These are phyloP conservation scores for Pachypanchax playfairii DNA, from an alignment of 2,113 vertebrate species.

Conservation along the genomic window DNA sequence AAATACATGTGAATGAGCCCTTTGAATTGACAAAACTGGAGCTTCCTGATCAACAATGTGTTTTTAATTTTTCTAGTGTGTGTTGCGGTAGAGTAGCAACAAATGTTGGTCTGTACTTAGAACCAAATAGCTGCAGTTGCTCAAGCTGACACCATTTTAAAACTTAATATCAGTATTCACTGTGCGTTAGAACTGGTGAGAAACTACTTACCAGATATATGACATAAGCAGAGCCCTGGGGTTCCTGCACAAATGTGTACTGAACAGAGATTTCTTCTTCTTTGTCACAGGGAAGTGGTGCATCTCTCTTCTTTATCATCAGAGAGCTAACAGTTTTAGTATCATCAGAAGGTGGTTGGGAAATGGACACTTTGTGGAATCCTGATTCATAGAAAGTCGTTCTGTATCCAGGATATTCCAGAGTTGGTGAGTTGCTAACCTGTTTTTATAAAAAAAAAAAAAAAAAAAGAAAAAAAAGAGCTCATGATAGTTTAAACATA, in stretches of 20 bases:
- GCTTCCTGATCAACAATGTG: too few species aligned
- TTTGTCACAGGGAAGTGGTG: conserved; percentile 51
- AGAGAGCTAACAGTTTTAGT: conserved; percentile 58
- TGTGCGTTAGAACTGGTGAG: background rate
- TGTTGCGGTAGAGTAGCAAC: too few species aligned
- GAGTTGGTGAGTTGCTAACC: conserved; percentile 11
- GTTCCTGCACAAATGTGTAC: conserved; percentile 69
- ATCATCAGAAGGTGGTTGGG: conserved; percentile 18
- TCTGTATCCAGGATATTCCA: accelerated
- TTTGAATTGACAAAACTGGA: too few species aligned
- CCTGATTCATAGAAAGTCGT: background rate
- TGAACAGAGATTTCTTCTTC: conserved; percentile 47
- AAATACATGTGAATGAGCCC: too few species aligned
- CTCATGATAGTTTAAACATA: background rate
- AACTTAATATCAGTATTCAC: background rate
- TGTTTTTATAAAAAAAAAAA: conserved; percentile 41
- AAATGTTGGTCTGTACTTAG: too few species aligned
- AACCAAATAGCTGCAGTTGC: too few species aligned
- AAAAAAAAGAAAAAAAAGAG: background rate
- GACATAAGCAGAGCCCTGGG: conserved; percentile 37
- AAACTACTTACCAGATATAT: conserved; percentile 71
- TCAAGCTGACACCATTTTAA: background rate
- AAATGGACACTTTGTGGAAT: background rate
- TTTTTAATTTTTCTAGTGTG: too few species aligned
- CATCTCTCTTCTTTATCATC: conserved; percentile 40